Evolutionary conservation across 1,140 invertebrate species (phyloP).

Genomic region (Aphis gossypii): DNA sequence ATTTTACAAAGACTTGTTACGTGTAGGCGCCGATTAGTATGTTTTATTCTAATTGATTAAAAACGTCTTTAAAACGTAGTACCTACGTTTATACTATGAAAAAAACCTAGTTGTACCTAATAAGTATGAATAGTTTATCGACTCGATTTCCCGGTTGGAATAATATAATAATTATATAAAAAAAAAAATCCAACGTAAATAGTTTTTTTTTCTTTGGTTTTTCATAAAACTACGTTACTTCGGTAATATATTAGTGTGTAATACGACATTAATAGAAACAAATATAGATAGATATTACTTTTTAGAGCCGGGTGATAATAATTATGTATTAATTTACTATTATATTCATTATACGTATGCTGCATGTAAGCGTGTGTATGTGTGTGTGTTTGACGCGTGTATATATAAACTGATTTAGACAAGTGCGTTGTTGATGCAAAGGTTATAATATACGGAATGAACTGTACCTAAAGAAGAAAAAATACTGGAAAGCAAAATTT

Average conservation of each 20-base stretch:
- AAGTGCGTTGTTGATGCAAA: background rate
- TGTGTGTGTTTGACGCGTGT: background rate
- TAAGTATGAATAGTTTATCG: background rate
- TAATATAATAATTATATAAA: background rate
- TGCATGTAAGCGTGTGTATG: background rate
- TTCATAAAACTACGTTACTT: background rate
- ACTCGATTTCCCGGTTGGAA: background rate
- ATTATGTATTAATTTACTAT: background rate
- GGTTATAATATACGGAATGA: background rate
- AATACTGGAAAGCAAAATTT: background rate
- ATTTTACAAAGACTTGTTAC: background rate
- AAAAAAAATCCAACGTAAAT: background rate
- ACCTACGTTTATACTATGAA: background rate
- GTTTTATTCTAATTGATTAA: slow-evolving; percentile 5
- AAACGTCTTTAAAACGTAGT: background rate
- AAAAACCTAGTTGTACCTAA: background rate
- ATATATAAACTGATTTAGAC: background rate
- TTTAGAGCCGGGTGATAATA: background rate
- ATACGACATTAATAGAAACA: slow-evolving; percentile 13
- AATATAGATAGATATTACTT: background rate
- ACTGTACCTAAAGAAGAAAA: background rate
- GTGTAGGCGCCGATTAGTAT: background rate
- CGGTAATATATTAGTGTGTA: background rate
- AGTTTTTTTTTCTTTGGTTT: background rate
- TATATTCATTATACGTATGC: no score